phyloP scores from a whole-genome alignment of 1,140 invertebrate species.

The Microplitis demolitor region DNA sequence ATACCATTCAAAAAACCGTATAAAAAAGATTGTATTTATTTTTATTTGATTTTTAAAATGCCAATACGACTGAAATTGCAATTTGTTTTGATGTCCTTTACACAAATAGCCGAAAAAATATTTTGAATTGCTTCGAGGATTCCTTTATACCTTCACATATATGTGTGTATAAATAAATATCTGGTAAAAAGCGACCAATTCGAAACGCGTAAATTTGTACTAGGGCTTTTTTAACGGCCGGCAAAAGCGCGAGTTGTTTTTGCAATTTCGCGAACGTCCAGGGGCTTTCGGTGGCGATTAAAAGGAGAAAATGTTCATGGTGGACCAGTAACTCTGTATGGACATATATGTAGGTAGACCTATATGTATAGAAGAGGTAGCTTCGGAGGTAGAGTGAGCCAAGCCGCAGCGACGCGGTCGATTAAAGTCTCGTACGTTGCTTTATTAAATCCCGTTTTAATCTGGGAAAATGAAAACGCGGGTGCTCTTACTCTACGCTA shows the following conservation, averaged over 20 bases:
- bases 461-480: conserved; percentile 52
- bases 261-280: conserved; percentile 11
- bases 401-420: conserved; percentile 39
- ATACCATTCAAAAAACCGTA: neutral
- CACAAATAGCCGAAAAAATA: neutral
- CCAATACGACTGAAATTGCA: neutral
- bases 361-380: neutral
- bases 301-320: neutral
- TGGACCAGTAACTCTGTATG: neutral
- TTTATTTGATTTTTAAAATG: neutral
- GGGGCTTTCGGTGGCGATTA: neutral
- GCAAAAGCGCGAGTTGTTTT: conserved; percentile 12
- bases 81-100: neutral
- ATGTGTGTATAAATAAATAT: too few relatives aligned
- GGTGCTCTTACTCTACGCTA: neutral
- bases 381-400: conserved; percentile 13
- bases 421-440: conserved; percentile 55
- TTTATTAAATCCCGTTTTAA: conserved; percentile 59
- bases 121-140: neutral
- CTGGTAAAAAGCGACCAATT: too few relatives aligned
- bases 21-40: neutral
- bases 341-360: neutral
- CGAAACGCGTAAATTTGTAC: too few relatives aligned
- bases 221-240: neutral
- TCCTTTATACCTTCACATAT: neutral